phyloP scores from a whole-genome alignment of 1,140 invertebrate species.

The Drosophila teissieri region DNA sequence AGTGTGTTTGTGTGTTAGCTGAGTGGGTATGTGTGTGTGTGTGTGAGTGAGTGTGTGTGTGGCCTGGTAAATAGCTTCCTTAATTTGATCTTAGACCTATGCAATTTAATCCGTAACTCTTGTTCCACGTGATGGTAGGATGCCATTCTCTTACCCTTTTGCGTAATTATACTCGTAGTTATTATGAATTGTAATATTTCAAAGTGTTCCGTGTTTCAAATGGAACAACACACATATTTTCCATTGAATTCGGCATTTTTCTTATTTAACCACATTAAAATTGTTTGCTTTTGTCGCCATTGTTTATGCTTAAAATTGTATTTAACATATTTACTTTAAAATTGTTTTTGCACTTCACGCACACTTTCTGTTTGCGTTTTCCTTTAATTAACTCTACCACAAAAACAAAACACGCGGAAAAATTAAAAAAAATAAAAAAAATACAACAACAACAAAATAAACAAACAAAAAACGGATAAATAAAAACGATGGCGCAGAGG shows the following conservation, averaged over 20 bases:
- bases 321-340: conserved; percentile 57
- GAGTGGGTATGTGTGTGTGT: not conserved
- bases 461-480: not conserved
- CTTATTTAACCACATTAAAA: conserved; percentile 60
- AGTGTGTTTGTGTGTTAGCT: not conserved
- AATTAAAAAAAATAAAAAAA: not conserved
- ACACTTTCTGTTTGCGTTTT: conserved; percentile 33
- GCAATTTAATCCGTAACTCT: conserved; percentile 49
- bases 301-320: conserved; percentile 59
- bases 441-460: not conserved
- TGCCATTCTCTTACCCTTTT: conserved; percentile 23
- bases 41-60: conserved; percentile 11
- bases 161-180: conserved; percentile 24
- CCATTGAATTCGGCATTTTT: conserved; percentile 40
- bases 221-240: conserved; percentile 32
- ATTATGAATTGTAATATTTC: conserved; percentile 42
- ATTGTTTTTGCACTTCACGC: conserved; percentile 17
- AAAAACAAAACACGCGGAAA: conserved; percentile 12
- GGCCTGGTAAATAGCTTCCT: conserved; percentile 23
- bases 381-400: conserved; percentile 61
- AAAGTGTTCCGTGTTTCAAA: conserved; percentile 26
- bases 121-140: conserved; percentile 42
- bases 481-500: not conserved
- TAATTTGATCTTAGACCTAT: conserved; percentile 41
- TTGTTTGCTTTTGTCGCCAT: conserved; percentile 55